These are phyloP conservation scores for Stratiolaelaps scimitus DNA, from an alignment of 1,140 invertebrate species.

Conservation along the genomic window DNA sequence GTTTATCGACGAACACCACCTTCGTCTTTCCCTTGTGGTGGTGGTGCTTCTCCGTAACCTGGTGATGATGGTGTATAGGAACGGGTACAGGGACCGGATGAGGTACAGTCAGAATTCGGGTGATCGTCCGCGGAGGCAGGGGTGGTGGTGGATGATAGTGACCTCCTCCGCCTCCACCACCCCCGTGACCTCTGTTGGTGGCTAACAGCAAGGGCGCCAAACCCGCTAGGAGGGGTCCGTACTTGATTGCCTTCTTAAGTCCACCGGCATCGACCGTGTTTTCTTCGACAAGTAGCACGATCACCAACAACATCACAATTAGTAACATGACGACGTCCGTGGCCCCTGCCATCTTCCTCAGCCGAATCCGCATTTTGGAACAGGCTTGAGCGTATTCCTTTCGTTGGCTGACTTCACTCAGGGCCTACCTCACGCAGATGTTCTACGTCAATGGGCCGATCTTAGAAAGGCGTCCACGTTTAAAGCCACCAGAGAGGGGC, in stretches of 20 bases:
- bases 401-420: too few relatives aligned
- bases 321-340: too few relatives aligned
- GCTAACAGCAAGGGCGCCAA: slow-evolving; percentile 12
- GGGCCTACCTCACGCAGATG: too few relatives aligned
- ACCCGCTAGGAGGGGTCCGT: slow-evolving; percentile 11
- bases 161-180: background rate
- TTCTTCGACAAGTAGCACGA: too few relatives aligned
- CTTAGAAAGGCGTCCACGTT: too few relatives aligned
- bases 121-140: background rate
- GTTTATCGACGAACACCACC: slow-evolving; percentile 14
- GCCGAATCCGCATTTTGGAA: too few relatives aligned
- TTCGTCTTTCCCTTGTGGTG: slow-evolving; percentile 27
- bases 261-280: background rate
- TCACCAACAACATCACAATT: too few relatives aligned
- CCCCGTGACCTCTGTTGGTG: background rate
- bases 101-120: slow-evolving; percentile 5
- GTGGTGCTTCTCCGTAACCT: slow-evolving; percentile 19
- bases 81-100: slow-evolving; percentile 19
- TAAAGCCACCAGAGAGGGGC: too few relatives aligned
- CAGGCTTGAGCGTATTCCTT: too few relatives aligned
- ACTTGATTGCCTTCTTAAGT: slow-evolving; percentile 19
- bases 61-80: slow-evolving; percentile 24
- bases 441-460: too few relatives aligned
- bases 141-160: background rate
- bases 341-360: too few relatives aligned